These are phyloP conservation scores for Scomber japonicus DNA, from an alignment of 2,113 vertebrate species.

Conservation along the genomic window DNA sequence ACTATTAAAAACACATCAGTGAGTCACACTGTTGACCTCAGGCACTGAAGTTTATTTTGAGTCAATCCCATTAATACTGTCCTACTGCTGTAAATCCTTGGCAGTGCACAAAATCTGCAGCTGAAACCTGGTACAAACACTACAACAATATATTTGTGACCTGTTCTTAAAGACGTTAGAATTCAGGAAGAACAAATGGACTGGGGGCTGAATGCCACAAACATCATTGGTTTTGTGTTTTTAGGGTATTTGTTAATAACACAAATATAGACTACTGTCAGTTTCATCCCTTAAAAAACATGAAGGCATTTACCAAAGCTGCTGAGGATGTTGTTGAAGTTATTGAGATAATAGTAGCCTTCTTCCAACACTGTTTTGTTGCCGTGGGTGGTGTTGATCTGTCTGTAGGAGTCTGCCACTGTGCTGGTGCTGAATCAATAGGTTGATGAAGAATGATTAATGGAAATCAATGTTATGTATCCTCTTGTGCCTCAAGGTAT, in stretches of 20 bases:
- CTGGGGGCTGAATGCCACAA: not conserved
- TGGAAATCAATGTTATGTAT: not conserved
- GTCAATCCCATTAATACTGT: too few relatives aligned
- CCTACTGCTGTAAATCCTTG: too few relatives aligned
- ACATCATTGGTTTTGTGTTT: not conserved
- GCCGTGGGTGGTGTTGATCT: constrained; percentile 88
- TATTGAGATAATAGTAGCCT: constrained; percentile 99
- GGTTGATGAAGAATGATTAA: not conserved
- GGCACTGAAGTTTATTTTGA: too few relatives aligned
- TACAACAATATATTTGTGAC: not conserved
- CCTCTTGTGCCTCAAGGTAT: not conserved
- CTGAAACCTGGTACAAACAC: not conserved
- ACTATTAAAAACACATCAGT: too few relatives aligned
- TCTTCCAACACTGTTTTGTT: constrained; percentile 91
- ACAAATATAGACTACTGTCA: not conserved
- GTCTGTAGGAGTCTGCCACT: constrained; percentile 93
- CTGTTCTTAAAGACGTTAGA: not conserved
- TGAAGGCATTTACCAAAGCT: constrained; percentile 90
- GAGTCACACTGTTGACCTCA: too few relatives aligned
- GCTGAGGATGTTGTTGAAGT: constrained; percentile 97
- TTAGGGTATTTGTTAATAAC: not conserved
- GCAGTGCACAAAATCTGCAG: too few relatives aligned
- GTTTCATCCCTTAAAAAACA: not conserved
- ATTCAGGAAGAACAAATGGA: not conserved
- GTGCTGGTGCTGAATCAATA: constrained; percentile 89